Percentiles rank a stretch among this genome's conserved stretches.
Conservation (phyloP, 1,140 invertebrate genomes). For the Atopsyche davidsoni region DNA sequence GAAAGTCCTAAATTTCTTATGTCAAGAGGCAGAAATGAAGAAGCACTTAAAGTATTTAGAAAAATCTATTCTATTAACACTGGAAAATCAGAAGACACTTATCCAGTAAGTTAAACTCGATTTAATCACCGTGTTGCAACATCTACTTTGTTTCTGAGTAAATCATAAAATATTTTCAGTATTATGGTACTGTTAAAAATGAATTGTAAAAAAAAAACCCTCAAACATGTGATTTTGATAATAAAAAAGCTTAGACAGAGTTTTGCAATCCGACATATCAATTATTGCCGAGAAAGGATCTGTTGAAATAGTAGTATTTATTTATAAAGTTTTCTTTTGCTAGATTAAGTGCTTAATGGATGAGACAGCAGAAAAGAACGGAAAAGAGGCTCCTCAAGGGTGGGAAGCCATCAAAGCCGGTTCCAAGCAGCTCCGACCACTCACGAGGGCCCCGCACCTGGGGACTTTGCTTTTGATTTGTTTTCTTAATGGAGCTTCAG, state of each 20-base stretch:
- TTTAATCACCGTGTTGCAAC: no score
- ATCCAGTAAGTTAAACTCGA: conserved; percentile 56
- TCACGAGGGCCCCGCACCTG: conserved; percentile 40
- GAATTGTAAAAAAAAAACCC: no score
- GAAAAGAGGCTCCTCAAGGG: conserved; percentile 30
- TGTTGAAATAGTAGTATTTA: background rate
- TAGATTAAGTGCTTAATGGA: conserved; percentile 41
- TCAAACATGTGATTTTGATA: no score
- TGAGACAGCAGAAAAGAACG: conserved; percentile 39
- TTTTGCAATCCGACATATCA: no score
- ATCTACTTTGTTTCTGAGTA: no score
- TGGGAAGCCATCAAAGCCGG: conserved; percentile 43
- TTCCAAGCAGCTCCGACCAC: conserved; percentile 41
- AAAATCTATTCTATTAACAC: conserved; percentile 58
- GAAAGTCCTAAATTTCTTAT: conserved; percentile 82
- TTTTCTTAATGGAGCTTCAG: conserved; percentile 39
- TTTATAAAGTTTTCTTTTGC: conserved; percentile 6
- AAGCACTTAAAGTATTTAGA: conserved; percentile 57
- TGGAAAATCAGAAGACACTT: conserved; percentile 52
- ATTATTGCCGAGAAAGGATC: no score
- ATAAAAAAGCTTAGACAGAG: no score
- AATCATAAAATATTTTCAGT: no score
- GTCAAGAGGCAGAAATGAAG: conserved; percentile 60
- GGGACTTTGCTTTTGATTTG: conserved; percentile 41
- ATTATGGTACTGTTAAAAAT: no score